phyloP scores from a whole-genome alignment of 2,888 invertebrate species.

The Antheraea assamensis region DNA sequence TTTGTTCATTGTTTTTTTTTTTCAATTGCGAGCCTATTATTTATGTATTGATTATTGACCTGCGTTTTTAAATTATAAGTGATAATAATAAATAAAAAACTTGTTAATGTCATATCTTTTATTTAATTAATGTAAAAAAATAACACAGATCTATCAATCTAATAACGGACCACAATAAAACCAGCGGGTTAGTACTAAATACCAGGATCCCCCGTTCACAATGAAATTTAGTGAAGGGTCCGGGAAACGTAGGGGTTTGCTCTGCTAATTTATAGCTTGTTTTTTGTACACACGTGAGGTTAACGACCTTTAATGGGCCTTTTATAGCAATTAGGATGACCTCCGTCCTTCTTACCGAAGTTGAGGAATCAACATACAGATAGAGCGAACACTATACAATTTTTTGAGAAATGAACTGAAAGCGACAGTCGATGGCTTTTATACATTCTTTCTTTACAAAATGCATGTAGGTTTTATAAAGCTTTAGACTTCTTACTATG shows the following conservation, averaged over 20 bases:
- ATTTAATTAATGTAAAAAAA: not conserved
- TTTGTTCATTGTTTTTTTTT: too few species aligned
- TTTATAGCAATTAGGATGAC: conserved; percentile 67
- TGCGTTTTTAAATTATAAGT: too few species aligned
- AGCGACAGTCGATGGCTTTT: too few species aligned
- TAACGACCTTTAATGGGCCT: conserved; percentile 74
- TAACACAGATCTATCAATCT: conserved; percentile 7
- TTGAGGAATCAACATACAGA: not conserved
- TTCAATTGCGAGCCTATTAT: too few species aligned
- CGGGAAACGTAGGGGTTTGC: conserved; percentile 69
- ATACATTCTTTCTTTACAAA: too few species aligned
- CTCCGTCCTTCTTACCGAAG: conserved; percentile 48
- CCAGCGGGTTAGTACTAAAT: conserved; percentile 21
- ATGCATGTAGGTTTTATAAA: too few species aligned
- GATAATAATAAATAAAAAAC: too few species aligned
- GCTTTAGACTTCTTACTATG: too few species aligned
- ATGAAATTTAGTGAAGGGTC: conserved; percentile 52
- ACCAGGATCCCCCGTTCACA: conserved; percentile 30
- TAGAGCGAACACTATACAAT: not conserved
- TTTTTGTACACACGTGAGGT: conserved; percentile 69
- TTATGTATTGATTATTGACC: too few species aligned
- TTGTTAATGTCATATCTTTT: too few species aligned
- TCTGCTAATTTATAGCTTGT: conserved; percentile 73
- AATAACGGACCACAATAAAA: conserved; percentile 18
- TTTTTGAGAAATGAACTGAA: not conserved